Conservation (phyloP, 2,797 vertebrate species). For the Microchirus variegatus region DNA sequence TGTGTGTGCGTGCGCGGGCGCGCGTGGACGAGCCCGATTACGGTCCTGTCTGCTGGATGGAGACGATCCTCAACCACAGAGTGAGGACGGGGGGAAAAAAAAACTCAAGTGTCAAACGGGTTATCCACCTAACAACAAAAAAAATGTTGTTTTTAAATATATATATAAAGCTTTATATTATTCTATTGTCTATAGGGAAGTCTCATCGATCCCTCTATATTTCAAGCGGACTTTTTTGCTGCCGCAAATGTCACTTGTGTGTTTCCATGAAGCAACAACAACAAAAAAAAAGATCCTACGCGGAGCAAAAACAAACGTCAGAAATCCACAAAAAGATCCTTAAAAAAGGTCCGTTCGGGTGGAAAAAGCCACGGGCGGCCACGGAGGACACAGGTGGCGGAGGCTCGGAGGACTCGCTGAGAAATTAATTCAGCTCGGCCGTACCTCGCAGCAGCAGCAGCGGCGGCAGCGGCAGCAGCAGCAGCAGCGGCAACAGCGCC, state of each 20-base stretch:
- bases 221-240: slow-evolving; percentile 65
- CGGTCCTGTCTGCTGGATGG: slow-evolving; percentile 61
- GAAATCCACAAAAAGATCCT: slow-evolving; percentile 52
- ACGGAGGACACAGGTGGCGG: slow-evolving; percentile 70
- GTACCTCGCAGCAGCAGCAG: slow-evolving; percentile 68
- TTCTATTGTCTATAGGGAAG: slow-evolving; percentile 51
- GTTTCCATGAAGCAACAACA: slow-evolving; percentile 57
- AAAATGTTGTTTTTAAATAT: slow-evolving; percentile 17
- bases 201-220: slow-evolving; percentile 48
- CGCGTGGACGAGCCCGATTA: slow-evolving; percentile 57
- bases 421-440: slow-evolving; percentile 77
- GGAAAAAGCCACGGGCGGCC: slow-evolving; percentile 30
- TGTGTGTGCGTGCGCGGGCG: slow-evolving; percentile 31
- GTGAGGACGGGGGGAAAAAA: slow-evolving; percentile 19
- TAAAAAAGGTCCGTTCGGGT: background rate
- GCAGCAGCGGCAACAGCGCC: slow-evolving; percentile 76
- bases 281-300: slow-evolving; percentile 54
- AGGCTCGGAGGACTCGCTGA: slow-evolving; percentile 70
- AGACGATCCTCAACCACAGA: slow-evolving; percentile 46
- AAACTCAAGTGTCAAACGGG: slow-evolving; percentile 69
- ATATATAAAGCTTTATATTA: slow-evolving; percentile 10
- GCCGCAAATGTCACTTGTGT: slow-evolving; percentile 68
- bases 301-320: slow-evolving; percentile 23
- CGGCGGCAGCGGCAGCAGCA: no score
- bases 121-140: slow-evolving; percentile 71